These are phyloP conservation scores for Acanthosepion pharaonis DNA, from an alignment of 2,888 invertebrate species.

Conservation along the genomic window DNA sequence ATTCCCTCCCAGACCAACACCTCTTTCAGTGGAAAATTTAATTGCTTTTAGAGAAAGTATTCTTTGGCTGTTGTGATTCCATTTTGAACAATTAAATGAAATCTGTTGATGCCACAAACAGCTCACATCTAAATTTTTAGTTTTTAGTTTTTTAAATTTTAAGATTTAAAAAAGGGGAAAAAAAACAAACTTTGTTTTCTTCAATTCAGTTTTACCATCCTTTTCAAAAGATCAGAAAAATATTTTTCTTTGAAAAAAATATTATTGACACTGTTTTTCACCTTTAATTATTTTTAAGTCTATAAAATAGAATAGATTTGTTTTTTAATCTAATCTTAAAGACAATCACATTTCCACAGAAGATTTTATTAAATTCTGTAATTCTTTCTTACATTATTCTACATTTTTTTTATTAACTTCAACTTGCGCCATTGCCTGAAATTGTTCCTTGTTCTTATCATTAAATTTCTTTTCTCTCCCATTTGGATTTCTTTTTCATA, in stretches of 20 bases:
- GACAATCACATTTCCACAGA: background rate
- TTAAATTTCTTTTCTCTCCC: too few relatives aligned
- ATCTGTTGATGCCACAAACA: background rate
- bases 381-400: background rate
- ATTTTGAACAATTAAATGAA: background rate
- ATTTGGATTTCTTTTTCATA: background rate
- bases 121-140: background rate
- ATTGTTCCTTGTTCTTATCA: too few relatives aligned
- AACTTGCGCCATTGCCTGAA: too few relatives aligned
- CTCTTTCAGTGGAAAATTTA: background rate
- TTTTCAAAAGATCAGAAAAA: background rate
- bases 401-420: too few relatives aligned
- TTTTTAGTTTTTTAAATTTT: background rate
- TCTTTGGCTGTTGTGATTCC: background rate
- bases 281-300: background rate
- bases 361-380: background rate
- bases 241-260: background rate
- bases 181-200: background rate
- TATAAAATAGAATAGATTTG: background rate
- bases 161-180: background rate
- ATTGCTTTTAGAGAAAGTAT: background rate
- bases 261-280: background rate
- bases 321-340: constrained; percentile 10
- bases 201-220: background rate
- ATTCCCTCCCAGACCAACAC: background rate